Evolutionary conservation across 2,113 vertebrate species (phyloP).

Genomic region (Upupa epops): DNA sequence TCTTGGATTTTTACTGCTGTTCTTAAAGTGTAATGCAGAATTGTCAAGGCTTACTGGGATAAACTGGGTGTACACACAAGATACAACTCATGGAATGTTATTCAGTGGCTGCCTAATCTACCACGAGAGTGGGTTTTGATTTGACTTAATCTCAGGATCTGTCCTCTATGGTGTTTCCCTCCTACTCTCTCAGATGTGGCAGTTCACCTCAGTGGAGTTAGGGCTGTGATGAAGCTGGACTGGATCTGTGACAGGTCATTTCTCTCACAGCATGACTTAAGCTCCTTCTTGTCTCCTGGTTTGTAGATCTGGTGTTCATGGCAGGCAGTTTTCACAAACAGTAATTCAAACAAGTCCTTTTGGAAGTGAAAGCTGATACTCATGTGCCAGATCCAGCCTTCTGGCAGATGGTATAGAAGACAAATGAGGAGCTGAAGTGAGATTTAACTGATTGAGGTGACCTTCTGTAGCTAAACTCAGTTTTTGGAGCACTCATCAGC

Average conservation of each 20-base stretch:
- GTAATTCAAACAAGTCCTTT: background rate
- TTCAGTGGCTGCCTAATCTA: background rate
- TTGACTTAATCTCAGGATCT: background rate
- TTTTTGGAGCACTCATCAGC: fast-evolving
- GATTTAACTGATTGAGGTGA: background rate
- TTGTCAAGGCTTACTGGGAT: background rate
- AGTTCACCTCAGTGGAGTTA: fast-evolving
- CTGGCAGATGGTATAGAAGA: fast-evolving
- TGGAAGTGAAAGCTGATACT: background rate
- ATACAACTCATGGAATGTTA: fast-evolving
- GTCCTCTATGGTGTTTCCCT: background rate
- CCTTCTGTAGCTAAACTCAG: fast-evolving
- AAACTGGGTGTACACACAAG: too few species aligned
- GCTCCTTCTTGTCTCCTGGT: background rate
- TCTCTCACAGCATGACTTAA: background rate
- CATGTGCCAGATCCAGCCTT: fast-evolving
- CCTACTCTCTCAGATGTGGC: background rate
- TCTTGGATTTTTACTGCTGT: background rate
- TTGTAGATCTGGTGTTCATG: background rate
- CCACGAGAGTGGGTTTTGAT: background rate
- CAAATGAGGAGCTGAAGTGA: fast-evolving
- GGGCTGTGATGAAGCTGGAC: background rate
- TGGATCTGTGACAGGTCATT: background rate
- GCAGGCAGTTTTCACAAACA: background rate
- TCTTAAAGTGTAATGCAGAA: background rate